Conservation (phyloP, 2,113 vertebrate species). For the Podarcis raffonei region DNA sequence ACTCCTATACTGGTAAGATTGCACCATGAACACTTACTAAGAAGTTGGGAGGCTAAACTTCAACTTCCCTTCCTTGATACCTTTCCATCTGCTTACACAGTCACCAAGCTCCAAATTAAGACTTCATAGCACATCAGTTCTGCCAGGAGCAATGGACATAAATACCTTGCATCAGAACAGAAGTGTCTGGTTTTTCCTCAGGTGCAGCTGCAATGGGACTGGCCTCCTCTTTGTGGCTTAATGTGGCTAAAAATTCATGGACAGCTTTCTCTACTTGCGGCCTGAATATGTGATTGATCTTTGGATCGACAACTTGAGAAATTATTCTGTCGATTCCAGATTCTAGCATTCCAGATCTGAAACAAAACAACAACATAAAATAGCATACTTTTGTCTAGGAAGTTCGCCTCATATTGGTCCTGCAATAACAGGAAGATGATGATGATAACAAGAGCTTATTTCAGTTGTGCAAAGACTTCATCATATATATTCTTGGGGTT, state of each 20-base stretch:
- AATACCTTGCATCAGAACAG: conserved; percentile 79
- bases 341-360: conserved; percentile 97
- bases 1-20: background rate
- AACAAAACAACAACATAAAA: conserved; percentile 52
- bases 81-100: background rate
- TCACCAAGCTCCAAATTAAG: background rate
- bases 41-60: background rate
- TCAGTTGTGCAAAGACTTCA: background rate
- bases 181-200: conserved; percentile 81
- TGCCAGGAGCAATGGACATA: conserved; percentile 21
- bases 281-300: conserved; percentile 96
- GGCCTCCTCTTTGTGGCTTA: conserved; percentile 84
- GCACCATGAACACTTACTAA: background rate
- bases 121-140: background rate
- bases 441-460: background rate
- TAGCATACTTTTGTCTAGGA: background rate
- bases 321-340: conserved; percentile 98
- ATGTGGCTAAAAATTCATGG: conserved; percentile 91
- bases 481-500: background rate
- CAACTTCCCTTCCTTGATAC: background rate
- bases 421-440: background rate
- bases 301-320: conserved; percentile 98
- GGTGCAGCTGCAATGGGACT: conserved; percentile 58
- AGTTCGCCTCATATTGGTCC: background rate
- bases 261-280: conserved; percentile 97